Evolutionary conservation across 2,888 invertebrate species (phyloP), one percentile per base, ranked within the genome.

Genomic region (Nymphalis c-album): DNA sequence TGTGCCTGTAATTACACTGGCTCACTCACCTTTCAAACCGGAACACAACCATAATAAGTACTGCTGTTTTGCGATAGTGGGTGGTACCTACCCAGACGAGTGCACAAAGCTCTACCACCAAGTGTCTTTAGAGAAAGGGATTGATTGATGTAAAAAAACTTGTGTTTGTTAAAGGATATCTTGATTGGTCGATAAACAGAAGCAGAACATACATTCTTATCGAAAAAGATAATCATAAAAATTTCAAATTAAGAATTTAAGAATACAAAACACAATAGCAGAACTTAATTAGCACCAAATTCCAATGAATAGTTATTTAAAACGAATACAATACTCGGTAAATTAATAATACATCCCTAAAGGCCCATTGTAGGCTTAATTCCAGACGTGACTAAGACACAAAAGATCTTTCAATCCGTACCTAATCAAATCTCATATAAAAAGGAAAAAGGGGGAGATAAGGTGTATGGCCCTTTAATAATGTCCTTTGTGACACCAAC

Each of bases 311-410:
- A 55, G 57, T 57, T 18, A 40, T 40, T 57, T 26, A 69, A 63
- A 64, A 68, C 57, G 66, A 71, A 73, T 63, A 69, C 67, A 73
- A 71, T 71, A 66, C 67, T 45, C 70, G 69, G 67, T 57, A 57
- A 57, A 60, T 60, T 74, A 72, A 74, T 64, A 74, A 72, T 66
- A 73, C 63, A 75, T 71, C 67, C 70, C 67, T 72, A 71, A 73
- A 70, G 72, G 68, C 67, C 69, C 60, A 71, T 74, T 73, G 72
- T 77, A 65, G 72, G 70, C 76, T 75, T 74, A 77, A 78, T 77
- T 80, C 77, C 74, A 74, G 76, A 76, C 76, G 77, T 73, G 77
- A 77, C 77, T 76, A 75, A 76, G 79, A 79, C 76, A 77, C 77
- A 75, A 78, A 82, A 79, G 80, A 78, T 77, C 76, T 75, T 73